Evolutionary conservation across 2,888 invertebrate genomes (phyloP).

Genomic region (Hirtodrosophila confusa): DNA sequence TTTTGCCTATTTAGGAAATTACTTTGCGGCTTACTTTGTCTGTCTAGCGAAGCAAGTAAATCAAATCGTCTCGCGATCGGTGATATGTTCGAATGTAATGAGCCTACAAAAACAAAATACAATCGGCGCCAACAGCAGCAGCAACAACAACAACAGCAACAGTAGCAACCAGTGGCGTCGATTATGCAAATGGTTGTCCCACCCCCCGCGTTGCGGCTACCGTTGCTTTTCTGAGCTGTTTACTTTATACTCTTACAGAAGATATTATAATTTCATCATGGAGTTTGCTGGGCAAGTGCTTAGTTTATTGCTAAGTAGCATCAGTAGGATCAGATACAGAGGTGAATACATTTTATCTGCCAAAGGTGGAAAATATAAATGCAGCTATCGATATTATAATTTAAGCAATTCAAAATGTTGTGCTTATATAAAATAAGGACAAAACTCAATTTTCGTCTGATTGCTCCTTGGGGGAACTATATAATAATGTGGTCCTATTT

Average conservation of each 20-base stretch:
- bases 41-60: slow-evolving; percentile 75
- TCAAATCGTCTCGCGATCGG: slow-evolving; percentile 63
- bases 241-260: slow-evolving; percentile 21
- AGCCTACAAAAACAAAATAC: slow-evolving; percentile 58
- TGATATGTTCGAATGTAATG: slow-evolving; percentile 79
- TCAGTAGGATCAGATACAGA: no score
- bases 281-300: neutral
- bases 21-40: slow-evolving; percentile 52
- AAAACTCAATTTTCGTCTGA: no score
- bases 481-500: no score
- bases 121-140: slow-evolving; percentile 46
- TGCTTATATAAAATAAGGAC: no score
- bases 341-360: no score
- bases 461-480: no score
- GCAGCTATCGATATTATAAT: no score
- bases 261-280: neutral
- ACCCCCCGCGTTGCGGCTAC: slow-evolving; percentile 21
- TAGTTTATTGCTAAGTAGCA: no score
- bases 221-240: slow-evolving; percentile 15
- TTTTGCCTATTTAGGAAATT: slow-evolving; percentile 70
- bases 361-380: no score
- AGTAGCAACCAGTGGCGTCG: slow-evolving; percentile 38
- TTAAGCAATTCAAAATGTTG: no score
- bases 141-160: slow-evolving; percentile 19
- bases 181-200: slow-evolving; percentile 70